Base-by-base conservation (phyloP, 2,797 vertebrate species). In the Bothrops alternatus region DNA sequence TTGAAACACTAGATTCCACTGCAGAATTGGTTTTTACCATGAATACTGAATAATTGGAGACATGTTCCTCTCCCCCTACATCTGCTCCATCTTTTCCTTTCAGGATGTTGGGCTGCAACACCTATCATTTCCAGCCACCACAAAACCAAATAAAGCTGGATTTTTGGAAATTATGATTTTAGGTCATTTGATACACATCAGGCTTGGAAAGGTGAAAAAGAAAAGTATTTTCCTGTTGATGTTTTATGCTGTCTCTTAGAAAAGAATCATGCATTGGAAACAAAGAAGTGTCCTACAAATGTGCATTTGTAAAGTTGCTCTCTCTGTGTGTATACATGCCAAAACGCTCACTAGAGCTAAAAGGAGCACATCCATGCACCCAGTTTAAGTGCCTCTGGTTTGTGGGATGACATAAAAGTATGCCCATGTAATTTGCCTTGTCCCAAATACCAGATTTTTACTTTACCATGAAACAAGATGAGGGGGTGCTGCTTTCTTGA, bases 181-280 rank as follows among this genome's bases (percentile, higher is more conserved):
- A 42, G 37, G 20, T 42, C 37, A 42, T 78, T 20, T 78, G 73
- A 23, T 37, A 42, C 7, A 42, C 7, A 42, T 42, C 18, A 78
- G 32, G 18, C 73, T 42, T 78, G 37, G 37, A 42, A 78, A 78
- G 73, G 20, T 78, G 20, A 78, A 78, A 42, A 42, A 69, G 32
- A 82, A 63, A 32, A 65, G 69, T 42, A 23, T 50, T 4, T n/a
- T 92, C 92, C 60, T 55, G 23, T 94, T 26, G 14, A 90, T 93
- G 4, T 91, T 90, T 92, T 90, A 23, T 1, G 28, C 3, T 92
- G 94, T 28, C 4, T 2, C 73, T 90, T 94, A 73, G 86, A 91
- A 55, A 91, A 12, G 86, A 91, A 82, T 18, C 90, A 50, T 91
- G 12, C 61, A 42, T 69, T 58, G 37, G 23, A 93, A 69, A 0